Conservation (phyloP, 1,140 invertebrate genomes). For the Drosophila ironensis region DNA sequence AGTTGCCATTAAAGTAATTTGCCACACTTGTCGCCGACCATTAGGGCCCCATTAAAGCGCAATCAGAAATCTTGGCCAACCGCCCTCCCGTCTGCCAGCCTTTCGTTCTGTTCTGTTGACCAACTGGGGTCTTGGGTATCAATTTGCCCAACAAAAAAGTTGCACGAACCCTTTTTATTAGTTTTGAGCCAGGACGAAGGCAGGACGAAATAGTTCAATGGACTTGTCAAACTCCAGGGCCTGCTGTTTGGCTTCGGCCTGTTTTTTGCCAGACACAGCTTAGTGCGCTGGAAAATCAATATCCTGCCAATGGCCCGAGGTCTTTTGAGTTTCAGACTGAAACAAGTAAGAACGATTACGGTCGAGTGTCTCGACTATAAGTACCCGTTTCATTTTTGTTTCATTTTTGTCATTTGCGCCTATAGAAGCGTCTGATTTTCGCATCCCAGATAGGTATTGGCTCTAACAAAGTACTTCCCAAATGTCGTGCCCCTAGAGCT, state of each 20-base stretch:
- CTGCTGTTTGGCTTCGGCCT: background rate
- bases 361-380: too few species aligned
- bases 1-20: conserved; percentile 74
- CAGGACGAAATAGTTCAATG: conserved; percentile 52
- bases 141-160: conserved; percentile 64
- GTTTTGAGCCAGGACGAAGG: conserved; percentile 42
- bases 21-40: conserved; percentile 75
- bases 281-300: conserved; percentile 56
- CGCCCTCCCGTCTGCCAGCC: background rate
- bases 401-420: too few species aligned
- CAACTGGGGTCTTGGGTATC: conserved; percentile 62
- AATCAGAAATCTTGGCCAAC: conserved; percentile 54
- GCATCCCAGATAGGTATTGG: too few species aligned
- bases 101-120: background rate
- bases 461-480: too few species aligned
- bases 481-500: too few species aligned
- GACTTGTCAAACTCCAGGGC: conserved; percentile 34
- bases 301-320: conserved; percentile 8
- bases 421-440: too few species aligned
- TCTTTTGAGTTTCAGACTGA: too few species aligned
- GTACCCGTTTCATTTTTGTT: too few species aligned
- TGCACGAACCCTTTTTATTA: conserved; percentile 70
- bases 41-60: conserved; percentile 75
- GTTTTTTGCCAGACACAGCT: conserved; percentile 21
- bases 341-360: too few species aligned